These are phyloP conservation scores for Galagoides demidoff DNA, from an alignment of 2,797 vertebrate genomes.

Conservation along the genomic window DNA sequence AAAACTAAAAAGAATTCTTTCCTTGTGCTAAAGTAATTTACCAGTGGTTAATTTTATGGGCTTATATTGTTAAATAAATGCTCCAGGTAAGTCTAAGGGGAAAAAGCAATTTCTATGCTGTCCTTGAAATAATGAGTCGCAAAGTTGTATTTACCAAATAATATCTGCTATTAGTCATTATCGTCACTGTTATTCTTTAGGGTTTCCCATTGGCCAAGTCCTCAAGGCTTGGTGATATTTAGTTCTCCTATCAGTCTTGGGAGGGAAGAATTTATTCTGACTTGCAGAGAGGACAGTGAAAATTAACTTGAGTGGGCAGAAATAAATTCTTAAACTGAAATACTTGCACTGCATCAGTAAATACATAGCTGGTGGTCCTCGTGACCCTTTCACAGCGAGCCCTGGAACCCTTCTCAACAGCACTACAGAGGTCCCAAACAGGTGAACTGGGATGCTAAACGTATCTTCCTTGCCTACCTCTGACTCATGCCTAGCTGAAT, in stretches of 20 bases:
- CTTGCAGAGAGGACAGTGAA: neutral
- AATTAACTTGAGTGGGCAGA: neutral
- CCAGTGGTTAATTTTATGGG: neutral
- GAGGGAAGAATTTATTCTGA: neutral
- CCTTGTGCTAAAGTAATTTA: neutral
- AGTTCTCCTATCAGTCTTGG: neutral
- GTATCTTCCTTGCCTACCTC: neutral
- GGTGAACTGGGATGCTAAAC: no score
- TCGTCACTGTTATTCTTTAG: neutral
- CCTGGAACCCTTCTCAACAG: neutral
- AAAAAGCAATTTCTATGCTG: neutral
- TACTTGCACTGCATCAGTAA: neutral
- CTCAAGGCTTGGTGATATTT: neutral
- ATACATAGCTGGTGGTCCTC: rapidly evolving
- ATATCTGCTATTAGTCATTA: neutral
- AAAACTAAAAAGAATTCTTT: neutral
- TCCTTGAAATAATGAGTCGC: neutral
- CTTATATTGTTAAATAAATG: neutral
- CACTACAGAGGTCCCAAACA: neutral
- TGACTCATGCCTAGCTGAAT: neutral
- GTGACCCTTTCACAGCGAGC: neutral
- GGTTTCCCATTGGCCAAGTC: neutral
- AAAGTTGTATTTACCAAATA: neutral
- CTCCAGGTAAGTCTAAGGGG: neutral
- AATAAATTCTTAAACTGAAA: neutral